A percentile compares a stretch with the other conserved stretches of the same genome.
Conservation (phyloP, 2,797 vertebrate genomes). For the Centroberyx gerrardi region DNA sequence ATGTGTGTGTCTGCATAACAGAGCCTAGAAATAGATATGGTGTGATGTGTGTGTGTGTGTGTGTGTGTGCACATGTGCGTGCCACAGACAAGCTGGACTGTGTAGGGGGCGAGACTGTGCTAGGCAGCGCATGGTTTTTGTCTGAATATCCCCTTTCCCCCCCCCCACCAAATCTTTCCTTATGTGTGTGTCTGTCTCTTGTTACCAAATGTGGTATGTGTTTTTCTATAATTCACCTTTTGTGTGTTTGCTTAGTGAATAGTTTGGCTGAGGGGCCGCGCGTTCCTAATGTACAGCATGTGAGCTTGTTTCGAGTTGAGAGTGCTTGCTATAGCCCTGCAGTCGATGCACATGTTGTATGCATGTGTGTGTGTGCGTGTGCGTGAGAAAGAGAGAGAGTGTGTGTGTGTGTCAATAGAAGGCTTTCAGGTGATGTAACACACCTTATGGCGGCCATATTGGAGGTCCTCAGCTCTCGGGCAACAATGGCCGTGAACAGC, state of each 20-base stretch:
- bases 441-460: too few relatives aligned
- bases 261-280: neutral
- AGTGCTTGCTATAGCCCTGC: too few relatives aligned
- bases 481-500: too few relatives aligned
- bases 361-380: conserved; percentile 8
- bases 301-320: neutral
- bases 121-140: conserved; percentile 40
- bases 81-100: neutral
- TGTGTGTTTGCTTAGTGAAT: conserved; percentile 1
- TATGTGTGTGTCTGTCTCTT: conserved; percentile 1
- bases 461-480: too few relatives aligned
- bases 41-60: conserved; percentile 53
- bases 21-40: conserved; percentile 24
- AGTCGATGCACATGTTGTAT: neutral
- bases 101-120: conserved; percentile 34
- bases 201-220: conserved; percentile 16
- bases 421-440: too few relatives aligned
- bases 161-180: conserved; percentile 18
- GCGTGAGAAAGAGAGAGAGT: too few relatives aligned
- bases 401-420: too few relatives aligned
- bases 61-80: conserved; percentile 28
- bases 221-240: conserved; percentile 9
- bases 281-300: conserved; percentile 11
- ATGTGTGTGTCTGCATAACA: conserved; percentile 23
- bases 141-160: conserved; percentile 25